Evolutionary conservation across 2,888 invertebrate genomes (phyloP), one percentile per base, ranked within the genome.

Genomic region (Nymphalis c-album): DNA sequence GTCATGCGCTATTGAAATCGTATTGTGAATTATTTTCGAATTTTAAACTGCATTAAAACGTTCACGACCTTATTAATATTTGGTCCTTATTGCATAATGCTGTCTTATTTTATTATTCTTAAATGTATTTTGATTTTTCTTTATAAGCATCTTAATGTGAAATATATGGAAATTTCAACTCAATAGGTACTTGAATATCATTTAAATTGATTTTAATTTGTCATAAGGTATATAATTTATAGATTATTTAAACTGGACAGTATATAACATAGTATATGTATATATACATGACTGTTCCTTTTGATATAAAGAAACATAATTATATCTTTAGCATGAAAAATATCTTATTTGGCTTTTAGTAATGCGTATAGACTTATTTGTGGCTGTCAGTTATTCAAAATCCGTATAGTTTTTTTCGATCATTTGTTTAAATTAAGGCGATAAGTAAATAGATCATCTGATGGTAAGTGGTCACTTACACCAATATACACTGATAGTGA

Each of bases 1-100:
- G 26, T 67, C 69, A 69, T 55, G 6, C 40, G 65, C 57, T 60
- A 51, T 50, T 50, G 20, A 59, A 62, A 65, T 63, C 50, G 58
- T 46, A 48, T 61, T 51, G 47, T 48, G 20, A 20, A 63, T 48
- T 26, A 60, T 48, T 22, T 51, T 59, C 61, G n/a, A n/a, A 26
- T 66, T 57, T 53, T 53, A 53, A 53, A 16, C 6, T 26, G 17
- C 53, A 26, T 53, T 35, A 17, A 57, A 57, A 57, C 13, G 18
- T 40, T 40, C 57, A n/a, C 57, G 57, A 40, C 57, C 57, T 57
- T 40, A 40, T 57, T 57, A 40, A 53, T 57, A 31, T 57, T 35
- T 40, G 18, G 35, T 57, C 18, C 20, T 57, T 40, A 40, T 57
- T 47, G 16, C 46, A 46, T 46, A 60, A 60, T 20, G 59, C 22